phyloP scores from a whole-genome alignment of 2,888 invertebrate species.

The Endotricha flammealis region DNA sequence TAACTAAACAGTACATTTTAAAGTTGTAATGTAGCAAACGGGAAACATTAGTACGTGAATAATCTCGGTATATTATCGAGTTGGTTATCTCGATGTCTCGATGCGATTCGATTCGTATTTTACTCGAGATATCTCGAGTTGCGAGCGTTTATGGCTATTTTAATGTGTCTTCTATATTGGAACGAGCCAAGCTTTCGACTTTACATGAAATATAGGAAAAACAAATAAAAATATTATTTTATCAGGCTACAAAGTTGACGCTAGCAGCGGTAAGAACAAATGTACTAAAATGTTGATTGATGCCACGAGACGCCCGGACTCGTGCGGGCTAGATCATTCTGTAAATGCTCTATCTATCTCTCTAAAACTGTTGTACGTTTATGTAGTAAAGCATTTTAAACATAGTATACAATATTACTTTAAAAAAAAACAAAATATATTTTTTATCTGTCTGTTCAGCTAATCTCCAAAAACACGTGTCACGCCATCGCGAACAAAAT shows the following conservation, averaged over 20 bases:
- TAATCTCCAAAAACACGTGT: no score
- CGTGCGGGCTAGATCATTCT: no score
- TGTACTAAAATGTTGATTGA: not conserved
- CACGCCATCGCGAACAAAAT: no score
- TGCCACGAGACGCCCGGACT: no score
- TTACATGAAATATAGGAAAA: not conserved
- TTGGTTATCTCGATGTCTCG: slow-evolving; percentile 8
- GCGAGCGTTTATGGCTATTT: slow-evolving; percentile 4
- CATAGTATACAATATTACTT: no score
- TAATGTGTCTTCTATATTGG: slow-evolving; percentile 1
- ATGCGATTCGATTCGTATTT: slow-evolving; percentile 2
- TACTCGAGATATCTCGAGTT: slow-evolving; percentile 1
- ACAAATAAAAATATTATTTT: no score
- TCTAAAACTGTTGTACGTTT: no score
- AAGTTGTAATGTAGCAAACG: slow-evolving; percentile 13
- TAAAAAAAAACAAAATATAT: no score
- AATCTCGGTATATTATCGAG: slow-evolving; percentile 22
- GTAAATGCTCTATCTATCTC: no score
- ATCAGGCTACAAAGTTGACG: no score
- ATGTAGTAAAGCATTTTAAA: no score
- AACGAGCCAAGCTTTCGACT: not conserved
- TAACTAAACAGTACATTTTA: slow-evolving; percentile 2
- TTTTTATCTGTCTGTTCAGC: no score
- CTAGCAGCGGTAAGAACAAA: not conserved
- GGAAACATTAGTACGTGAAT: slow-evolving; percentile 24